Percentiles rank a stretch among this genome's conserved stretches.
Conservation (phyloP, 2,888 invertebrate species). For the Chrysolina oricalcia region DNA sequence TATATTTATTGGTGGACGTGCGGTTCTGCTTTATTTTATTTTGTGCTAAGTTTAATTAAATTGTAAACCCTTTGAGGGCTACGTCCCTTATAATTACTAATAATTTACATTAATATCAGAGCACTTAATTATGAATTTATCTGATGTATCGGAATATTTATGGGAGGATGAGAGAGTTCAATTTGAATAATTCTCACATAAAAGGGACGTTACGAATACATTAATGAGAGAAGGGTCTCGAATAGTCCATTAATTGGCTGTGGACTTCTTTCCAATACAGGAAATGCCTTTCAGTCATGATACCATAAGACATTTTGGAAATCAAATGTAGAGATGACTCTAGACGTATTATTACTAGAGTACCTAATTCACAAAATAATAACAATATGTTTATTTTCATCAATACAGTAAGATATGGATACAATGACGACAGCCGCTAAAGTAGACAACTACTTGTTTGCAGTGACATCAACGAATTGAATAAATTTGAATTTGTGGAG, state of each 20-base stretch:
- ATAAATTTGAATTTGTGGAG: too few relatives aligned
- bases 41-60: slow-evolving; percentile 53
- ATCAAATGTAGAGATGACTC: too few relatives aligned
- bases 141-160: slow-evolving; percentile 51
- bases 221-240: slow-evolving; percentile 29
- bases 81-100: slow-evolving; percentile 44
- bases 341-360: too few relatives aligned
- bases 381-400: too few relatives aligned
- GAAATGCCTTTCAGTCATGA: neutral
- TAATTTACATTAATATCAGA: slow-evolving; percentile 46
- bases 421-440: too few relatives aligned
- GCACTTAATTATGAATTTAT: slow-evolving; percentile 50
- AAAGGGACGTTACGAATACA: slow-evolving; percentile 44
- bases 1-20: slow-evolving; percentile 56
- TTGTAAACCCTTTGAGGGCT: slow-evolving; percentile 48
- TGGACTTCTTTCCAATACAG: slow-evolving; percentile 45
- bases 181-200: slow-evolving; percentile 51
- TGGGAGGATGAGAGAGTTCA: slow-evolving; percentile 40
- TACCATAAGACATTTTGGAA: neutral
- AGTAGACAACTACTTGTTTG: too few relatives aligned
- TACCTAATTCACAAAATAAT: too few relatives aligned
- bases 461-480: too few relatives aligned
- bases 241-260: slow-evolving; percentile 39
- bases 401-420: too few relatives aligned
- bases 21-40: slow-evolving; percentile 52